Percentiles rank a stretch among this genome's conserved stretches.
These are phyloP conservation scores for Chloroclysta siterata DNA, from an alignment of 2,888 invertebrate genomes.

Conservation along the genomic window DNA sequence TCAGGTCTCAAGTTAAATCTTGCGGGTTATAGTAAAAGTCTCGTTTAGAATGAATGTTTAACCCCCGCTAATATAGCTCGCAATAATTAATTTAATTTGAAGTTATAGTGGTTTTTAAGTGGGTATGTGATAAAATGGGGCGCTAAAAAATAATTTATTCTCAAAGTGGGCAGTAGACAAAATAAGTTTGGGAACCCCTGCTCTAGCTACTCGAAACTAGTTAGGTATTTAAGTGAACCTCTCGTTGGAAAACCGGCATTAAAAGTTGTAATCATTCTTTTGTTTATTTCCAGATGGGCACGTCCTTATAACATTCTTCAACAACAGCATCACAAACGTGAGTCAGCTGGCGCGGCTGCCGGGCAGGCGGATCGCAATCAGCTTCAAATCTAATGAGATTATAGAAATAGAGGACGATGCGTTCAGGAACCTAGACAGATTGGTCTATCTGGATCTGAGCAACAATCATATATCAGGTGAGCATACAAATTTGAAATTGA, in stretches of 20 bases:
- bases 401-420: conserved; percentile 78
- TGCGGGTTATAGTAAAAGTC: no score
- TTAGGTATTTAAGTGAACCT: neutral
- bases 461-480: conserved; percentile 83
- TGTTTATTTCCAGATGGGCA: conserved; percentile 65
- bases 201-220: no score
- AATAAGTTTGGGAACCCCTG: no score
- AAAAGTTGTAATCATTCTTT: conserved; percentile 8
- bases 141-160: no score
- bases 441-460: conserved; percentile 85
- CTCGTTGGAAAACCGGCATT: neutral
- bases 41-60: no score
- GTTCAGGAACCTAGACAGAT: conserved; percentile 76
- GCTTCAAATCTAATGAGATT: conserved; percentile 81
- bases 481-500: neutral
- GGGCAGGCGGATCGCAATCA: conserved; percentile 75
- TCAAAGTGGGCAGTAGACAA: no score
- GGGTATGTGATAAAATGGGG: no score
- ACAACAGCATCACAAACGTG: conserved; percentile 81
- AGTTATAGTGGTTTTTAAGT: no score
- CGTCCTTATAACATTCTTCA: conserved; percentile 83
- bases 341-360: conserved; percentile 73
- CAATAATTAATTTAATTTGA: no score
- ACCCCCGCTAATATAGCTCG: no score
- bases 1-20: no score